These are phyloP conservation scores for Aegotheles bennettii DNA, from an alignment of 2,113 vertebrate genomes.

Conservation along the genomic window DNA sequence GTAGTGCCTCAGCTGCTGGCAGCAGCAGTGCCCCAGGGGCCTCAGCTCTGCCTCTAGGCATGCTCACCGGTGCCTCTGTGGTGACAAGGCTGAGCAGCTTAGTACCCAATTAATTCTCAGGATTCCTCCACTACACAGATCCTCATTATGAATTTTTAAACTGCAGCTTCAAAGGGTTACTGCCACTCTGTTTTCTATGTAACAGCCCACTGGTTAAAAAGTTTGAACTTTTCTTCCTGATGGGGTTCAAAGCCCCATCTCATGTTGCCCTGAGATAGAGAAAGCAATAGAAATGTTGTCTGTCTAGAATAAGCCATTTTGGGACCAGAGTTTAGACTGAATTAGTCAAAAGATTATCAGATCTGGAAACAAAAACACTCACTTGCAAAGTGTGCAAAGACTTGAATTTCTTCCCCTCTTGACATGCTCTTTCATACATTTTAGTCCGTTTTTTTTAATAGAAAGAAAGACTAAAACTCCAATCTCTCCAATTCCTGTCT, in stretches of 20 bases:
- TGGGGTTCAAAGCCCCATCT: neutral
- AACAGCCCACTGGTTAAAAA: neutral
- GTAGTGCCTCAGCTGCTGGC: neutral
- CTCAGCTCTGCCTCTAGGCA: neutral
- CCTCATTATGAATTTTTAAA: neutral
- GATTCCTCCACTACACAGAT: neutral
- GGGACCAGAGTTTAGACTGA: neutral
- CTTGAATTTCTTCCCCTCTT: neutral
- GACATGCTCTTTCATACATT: neutral
- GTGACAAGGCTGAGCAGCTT: neutral
- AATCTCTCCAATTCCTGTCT: neutral
- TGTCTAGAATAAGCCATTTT: neutral
- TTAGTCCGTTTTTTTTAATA: neutral
- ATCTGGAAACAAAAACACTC: neutral
- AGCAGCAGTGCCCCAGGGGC: neutral
- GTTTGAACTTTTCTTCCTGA: neutral
- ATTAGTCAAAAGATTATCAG: neutral
- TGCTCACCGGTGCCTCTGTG: neutral
- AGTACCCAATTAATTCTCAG: neutral
- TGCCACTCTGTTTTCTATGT: neutral
- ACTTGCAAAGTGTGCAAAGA: neutral
- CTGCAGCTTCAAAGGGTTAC: neutral
- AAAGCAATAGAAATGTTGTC: neutral
- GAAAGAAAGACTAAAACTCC: neutral
- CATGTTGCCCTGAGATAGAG: neutral